Evolutionary conservation across 2,797 vertebrate species (phyloP), one percentile per base, ranked within the genome.

Genomic region (Leptatherina wallacei): DNA sequence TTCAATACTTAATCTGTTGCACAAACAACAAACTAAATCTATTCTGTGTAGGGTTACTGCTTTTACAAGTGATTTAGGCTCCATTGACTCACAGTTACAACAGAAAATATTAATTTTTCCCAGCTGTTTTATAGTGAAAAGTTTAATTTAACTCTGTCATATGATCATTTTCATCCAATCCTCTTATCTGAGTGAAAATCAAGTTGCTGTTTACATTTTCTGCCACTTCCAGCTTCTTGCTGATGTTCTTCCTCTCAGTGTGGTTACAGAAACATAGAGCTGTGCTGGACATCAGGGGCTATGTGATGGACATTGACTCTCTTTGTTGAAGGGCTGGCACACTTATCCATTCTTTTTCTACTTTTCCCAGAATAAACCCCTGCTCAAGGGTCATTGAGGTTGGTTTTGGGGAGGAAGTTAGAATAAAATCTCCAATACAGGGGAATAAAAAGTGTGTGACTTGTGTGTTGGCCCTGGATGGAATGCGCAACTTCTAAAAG

Each of bases 151-250:
- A 20, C 16, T 44, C 18, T 16, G 14, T 42, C 40, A 18, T 42
- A 16, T 16, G 11, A 42, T 18, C 7, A 47, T 47, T 6, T 20
- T 16, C 12, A 44, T 54, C 3, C 10, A 16, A 42, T 54, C 58
- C 40, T 73, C 72, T 77, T 85, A 76, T 86, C 73, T 85, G 71
- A 74, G 80, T 85, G 82, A 77, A 79, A 78, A 20, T 67, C 71
- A 77, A 68, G 72, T 65, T 71, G 68, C 69, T 91, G 85, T 88
- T 91, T 87, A 90, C 71, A 75, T 86, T 81, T 85, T 78, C 85
- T 82, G 77, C 88, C 88, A 88, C 85, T 89, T 88, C 49, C 79
- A 83, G 84, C 77, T 78, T 77, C 86, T 55, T 81, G 73, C 80
- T 77, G 87, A 77, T 85, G 75, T 77, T 81, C 68, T 58, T 78